Evolutionary conservation across 1,140 invertebrate species (phyloP).

Genomic region (Bombus impatiens): DNA sequence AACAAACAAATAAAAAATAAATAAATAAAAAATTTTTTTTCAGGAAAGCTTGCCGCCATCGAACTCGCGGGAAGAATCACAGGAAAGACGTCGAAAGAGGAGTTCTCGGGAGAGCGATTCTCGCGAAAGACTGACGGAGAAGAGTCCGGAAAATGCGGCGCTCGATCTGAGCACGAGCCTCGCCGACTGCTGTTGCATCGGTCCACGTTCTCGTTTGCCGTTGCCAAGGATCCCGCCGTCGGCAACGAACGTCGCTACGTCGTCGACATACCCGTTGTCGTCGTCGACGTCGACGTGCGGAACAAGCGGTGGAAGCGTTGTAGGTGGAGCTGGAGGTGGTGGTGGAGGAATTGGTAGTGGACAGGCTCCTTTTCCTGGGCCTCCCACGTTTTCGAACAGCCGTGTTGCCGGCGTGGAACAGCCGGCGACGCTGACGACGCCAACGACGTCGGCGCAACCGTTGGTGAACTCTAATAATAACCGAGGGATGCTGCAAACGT

Average conservation of each 20-base stretch:
- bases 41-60: constrained; percentile 74
- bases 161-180: constrained; percentile 71
- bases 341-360: constrained; percentile 41
- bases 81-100: constrained; percentile 69
- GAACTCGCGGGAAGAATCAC: constrained; percentile 69
- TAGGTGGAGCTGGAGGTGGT: constrained; percentile 50
- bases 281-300: constrained; percentile 26
- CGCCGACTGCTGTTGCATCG: constrained; percentile 79
- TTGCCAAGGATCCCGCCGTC: constrained; percentile 68
- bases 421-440: constrained; percentile 58
- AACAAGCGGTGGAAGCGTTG: constrained; percentile 34
- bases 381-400: constrained; percentile 53
- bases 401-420: constrained; percentile 51
- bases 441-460: constrained; percentile 67
- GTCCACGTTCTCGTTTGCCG: constrained; percentile 75
- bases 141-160: constrained; percentile 58
- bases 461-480: constrained; percentile 80
- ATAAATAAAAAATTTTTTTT: background rate
- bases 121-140: constrained; percentile 72
- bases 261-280: background rate
- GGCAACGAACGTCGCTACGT: constrained; percentile 8
- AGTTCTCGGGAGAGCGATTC: constrained; percentile 71
- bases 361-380: constrained; percentile 61
- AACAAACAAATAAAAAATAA: background rate
- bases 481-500: constrained; percentile 75